Base-by-base conservation (phyloP, 2,888 invertebrate genomes). In the Hypercompe scribonia region DNA sequence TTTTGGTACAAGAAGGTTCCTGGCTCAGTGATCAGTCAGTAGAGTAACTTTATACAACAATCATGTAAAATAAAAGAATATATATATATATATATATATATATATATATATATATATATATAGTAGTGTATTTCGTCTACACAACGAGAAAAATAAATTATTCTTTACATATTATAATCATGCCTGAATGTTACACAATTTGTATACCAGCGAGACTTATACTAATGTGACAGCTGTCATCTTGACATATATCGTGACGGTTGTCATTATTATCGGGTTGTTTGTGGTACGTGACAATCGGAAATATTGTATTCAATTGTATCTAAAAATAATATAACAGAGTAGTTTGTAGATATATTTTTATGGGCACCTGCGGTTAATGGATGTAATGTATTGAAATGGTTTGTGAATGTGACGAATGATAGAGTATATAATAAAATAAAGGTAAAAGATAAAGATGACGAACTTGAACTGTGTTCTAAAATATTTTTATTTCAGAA, bases 141-240 rank as follows among this genome's bases (percentile, higher is more conserved):
- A 13, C 21, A 24, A 1, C 3, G 2, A 10, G n/a, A 65, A 65
- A n/a, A 65, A 21, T 11, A n/a, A n/a, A 39, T 65, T 15, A n/a
- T 65, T 39, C 39, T 13, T 36, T 65, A 46, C 18, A 10, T 54
- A n/a, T n/a, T 54, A 54, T 54, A 54, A 54, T 54, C 54, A 54
- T 54, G 54, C 8, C 18, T 28, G 42, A 65, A 65, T 65, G 42
- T 28, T 68, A 21, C 15, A 36, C 5, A 46, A 8, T 34, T 46
- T 13, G 24, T 33, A 63, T 63, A 31, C 1, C n/a, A n/a, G 3
- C 10, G 31, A 68, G 72, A 79, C 70, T 68, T 74, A 67, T 70
- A 42, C 72, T 79, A 78, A 82, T 82, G 82, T 82, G 81, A 80
- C 82, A 80, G 75, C 70, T 81, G 81, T 82, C 82, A 77, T 36